Conservation (phyloP, 2,888 invertebrate genomes). For the Seira ritae region DNA sequence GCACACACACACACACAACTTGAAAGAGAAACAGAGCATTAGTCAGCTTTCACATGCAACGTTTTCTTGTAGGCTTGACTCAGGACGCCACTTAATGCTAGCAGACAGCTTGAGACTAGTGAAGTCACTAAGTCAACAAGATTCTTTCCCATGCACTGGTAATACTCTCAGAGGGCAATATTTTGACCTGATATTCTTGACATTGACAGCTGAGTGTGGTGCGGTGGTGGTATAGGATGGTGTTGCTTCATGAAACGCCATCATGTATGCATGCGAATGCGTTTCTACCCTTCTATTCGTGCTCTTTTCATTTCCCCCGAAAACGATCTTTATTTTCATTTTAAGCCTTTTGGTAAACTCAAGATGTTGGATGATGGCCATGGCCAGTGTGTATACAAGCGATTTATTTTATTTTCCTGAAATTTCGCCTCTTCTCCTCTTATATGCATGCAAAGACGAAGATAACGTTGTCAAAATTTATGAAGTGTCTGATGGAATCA, state of each 20-base stretch:
- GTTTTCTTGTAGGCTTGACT: conserved; percentile 2
- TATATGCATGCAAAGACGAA: conserved; percentile 28
- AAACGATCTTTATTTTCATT: not conserved
- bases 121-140: conserved; percentile 46
- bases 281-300: not conserved
- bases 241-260: not conserved
- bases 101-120: conserved; percentile 39
- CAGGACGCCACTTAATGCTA: conserved; percentile 34
- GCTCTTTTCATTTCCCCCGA: not conserved
- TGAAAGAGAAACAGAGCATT: not conserved
- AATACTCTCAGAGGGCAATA: conserved; percentile 51
- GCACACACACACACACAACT: no score
- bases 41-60: conserved; percentile 11
- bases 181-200: conserved; percentile 62
- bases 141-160: conserved; percentile 37
- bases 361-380: no score
- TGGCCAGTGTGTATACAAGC: no score
- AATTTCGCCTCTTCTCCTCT: no score
- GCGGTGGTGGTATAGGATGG: no score
- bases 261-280: no score
- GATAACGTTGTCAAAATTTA: conserved; percentile 72
- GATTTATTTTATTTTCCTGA: no score
- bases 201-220: conserved; percentile 54
- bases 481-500: conserved; percentile 66
- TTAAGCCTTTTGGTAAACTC: conserved; percentile 7